These are phyloP conservation scores for Ridgeia piscesae DNA, from an alignment of 1,140 invertebrate species.

Conservation along the genomic window DNA sequence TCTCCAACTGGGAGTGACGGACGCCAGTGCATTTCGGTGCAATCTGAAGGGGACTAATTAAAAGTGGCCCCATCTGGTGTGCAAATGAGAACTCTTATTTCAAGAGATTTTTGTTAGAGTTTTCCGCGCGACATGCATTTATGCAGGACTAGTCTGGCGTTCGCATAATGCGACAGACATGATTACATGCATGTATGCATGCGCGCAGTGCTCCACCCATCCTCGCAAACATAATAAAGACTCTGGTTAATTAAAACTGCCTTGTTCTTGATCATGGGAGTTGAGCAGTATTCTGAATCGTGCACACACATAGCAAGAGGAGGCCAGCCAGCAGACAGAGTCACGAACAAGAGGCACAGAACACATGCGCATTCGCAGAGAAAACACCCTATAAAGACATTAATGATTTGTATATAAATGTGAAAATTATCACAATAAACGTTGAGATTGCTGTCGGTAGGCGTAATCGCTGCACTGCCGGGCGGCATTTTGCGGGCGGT, in stretches of 20 bases:
- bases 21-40: too few species aligned
- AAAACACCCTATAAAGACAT: background rate
- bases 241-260: background rate
- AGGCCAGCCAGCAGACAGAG: background rate
- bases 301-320: background rate
- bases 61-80: too few species aligned
- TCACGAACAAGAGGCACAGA: background rate
- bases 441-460: background rate
- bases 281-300: background rate
- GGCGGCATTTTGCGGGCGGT: background rate
- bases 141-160: background rate
- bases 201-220: background rate
- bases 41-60: too few species aligned
- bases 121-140: background rate
- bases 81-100: too few species aligned
- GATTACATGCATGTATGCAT: slow-evolving; percentile 1
- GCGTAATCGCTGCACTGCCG: background rate
- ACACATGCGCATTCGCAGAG: background rate
- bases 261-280: background rate
- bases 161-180: background rate
- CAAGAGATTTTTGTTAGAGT: background rate
- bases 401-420: background rate
- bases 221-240: background rate
- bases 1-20: too few species aligned
- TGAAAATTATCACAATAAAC: slow-evolving; percentile 6